phyloP scores from a whole-genome alignment of 2,113 vertebrate genomes.

The Gymnorhina tibicen region DNA sequence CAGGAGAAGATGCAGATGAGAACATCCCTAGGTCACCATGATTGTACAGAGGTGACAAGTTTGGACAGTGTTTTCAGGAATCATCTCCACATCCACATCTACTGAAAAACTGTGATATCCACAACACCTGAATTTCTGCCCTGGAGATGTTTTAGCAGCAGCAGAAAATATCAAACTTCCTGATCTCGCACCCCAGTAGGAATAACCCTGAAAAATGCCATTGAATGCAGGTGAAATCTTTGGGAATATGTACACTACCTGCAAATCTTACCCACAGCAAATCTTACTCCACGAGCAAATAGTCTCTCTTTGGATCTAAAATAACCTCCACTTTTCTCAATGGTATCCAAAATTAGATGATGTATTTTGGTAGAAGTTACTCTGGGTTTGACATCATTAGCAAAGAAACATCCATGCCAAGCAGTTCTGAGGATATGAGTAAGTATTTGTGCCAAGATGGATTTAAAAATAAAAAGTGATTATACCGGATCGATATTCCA shows the following conservation, averaged over 20 bases:
- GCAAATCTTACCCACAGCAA: background rate
- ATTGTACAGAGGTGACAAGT: background rate
- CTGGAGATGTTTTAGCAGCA: background rate
- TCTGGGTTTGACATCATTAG: background rate
- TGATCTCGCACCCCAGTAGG: background rate
- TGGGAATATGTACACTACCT: background rate
- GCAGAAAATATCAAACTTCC: background rate
- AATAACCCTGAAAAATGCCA: background rate
- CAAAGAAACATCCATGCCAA: background rate
- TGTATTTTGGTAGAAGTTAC: background rate
- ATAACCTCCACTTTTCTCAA: background rate
- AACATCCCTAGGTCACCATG: rapidly evolving
- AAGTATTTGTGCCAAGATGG: background rate
- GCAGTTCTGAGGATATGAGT: background rate
- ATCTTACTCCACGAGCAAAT: background rate
- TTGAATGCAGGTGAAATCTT: background rate
- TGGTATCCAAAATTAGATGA: background rate
- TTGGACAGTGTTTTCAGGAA: background rate
- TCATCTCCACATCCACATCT: background rate
- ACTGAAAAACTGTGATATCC: background rate
- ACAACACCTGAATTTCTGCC: background rate
- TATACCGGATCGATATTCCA: background rate
- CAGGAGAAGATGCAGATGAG: background rate
- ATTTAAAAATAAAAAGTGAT: slow-evolving; percentile 19
- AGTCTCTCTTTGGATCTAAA: background rate